These are phyloP conservation scores for Armadillidium nasatum DNA, from an alignment of 1,140 invertebrate species.

Conservation along the genomic window DNA sequence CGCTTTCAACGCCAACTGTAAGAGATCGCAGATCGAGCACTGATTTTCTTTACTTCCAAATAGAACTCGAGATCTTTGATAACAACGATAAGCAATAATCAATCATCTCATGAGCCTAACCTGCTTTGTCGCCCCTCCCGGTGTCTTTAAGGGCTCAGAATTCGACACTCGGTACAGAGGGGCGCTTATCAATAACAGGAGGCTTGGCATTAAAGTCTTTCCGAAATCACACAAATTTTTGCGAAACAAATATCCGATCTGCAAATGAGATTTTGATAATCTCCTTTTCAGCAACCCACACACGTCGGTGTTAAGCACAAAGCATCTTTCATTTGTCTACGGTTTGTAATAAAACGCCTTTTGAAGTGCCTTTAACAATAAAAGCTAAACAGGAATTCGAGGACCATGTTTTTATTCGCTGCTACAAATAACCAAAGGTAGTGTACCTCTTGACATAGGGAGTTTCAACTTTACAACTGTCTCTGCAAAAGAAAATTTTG, in stretches of 20 bases:
- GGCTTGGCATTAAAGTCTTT: background rate
- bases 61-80: background rate
- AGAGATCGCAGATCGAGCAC: background rate
- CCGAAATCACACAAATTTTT: background rate
- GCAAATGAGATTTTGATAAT: no score
- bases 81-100: background rate
- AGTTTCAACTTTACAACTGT: background rate
- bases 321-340: no score
- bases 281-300: no score
- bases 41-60: no score
- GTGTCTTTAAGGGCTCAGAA: background rate
- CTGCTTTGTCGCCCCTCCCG: background rate
- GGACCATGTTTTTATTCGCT: no score
- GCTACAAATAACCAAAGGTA: slow-evolving; percentile 4
- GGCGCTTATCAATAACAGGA: background rate
- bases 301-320: no score
- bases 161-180: background rate
- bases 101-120: background rate
- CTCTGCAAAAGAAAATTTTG: background rate
- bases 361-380: no score
- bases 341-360: no score
- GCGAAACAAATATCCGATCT: background rate
- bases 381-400: no score
- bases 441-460: background rate
- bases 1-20: background rate